Conservation (phyloP, 2,113 vertebrate genomes). For the Phylloscopus trochilus region DNA sequence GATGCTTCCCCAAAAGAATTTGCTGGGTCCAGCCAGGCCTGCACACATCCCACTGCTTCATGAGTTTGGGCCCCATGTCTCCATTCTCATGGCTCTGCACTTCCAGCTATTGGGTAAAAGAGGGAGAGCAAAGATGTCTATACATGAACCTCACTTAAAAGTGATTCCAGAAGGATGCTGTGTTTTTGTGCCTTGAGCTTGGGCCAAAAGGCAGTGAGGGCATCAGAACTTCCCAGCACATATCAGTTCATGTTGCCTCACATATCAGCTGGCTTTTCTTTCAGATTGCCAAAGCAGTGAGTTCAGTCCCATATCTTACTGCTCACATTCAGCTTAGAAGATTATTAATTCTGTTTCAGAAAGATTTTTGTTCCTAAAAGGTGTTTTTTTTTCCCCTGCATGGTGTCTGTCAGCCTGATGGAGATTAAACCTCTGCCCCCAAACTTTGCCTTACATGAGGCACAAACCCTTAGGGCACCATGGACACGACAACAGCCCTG, state of each 20-base stretch:
- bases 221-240: neutral
- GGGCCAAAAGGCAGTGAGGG: neutral
- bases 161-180: neutral
- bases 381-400: neutral
- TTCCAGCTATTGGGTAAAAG: neutral
- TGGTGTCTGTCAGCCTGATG: neutral
- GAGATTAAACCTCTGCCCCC: neutral
- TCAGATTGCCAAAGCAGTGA: neutral
- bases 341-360: neutral
- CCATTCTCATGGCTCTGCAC: neutral
- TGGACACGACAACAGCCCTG: neutral
- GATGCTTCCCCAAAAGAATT: neutral
- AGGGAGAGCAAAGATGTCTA: neutral
- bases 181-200: neutral
- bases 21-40: neutral
- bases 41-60: neutral
- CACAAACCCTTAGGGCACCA: neutral
- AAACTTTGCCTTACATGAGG: neutral
- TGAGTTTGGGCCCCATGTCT: fast-evolving
- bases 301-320: neutral
- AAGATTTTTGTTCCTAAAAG: neutral
- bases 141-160: neutral
- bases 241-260: neutral
- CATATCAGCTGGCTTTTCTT: neutral
- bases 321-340: neutral